These are phyloP conservation scores for Lacerta viridis DNA, from an alignment of 2,797 vertebrate species.

Conservation along the genomic window DNA sequence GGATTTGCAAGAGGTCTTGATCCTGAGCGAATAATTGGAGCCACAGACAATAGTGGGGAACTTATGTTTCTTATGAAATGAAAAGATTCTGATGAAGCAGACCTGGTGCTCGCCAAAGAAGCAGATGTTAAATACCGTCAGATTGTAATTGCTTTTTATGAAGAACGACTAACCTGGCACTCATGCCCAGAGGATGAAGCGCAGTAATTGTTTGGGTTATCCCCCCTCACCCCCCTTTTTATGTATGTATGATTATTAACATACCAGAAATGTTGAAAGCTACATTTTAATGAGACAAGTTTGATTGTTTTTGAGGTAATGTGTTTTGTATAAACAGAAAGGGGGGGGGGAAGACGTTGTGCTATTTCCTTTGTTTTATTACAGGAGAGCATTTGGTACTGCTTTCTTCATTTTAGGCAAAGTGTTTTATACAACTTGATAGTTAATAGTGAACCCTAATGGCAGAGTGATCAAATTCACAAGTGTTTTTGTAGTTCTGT, in stretches of 20 bases:
- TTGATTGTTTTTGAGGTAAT: constrained; percentile 79
- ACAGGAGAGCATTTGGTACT: constrained; percentile 79
- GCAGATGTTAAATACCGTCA: constrained; percentile 97
- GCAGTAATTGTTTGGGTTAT: constrained; percentile 85
- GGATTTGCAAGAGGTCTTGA: constrained; percentile 88
- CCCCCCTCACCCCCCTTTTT: constrained; percentile 46
- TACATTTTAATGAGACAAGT: constrained; percentile 77
- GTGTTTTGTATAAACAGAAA: constrained; percentile 79
- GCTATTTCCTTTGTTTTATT: constrained; percentile 75
- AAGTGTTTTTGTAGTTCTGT: constrained; percentile 79
- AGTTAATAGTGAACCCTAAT: constrained; percentile 73
- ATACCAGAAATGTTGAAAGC: constrained; percentile 78
- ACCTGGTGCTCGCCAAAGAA: constrained; percentile 95
- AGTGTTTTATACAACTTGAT: constrained; percentile 79
- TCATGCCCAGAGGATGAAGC: constrained; percentile 98
- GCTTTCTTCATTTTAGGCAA: constrained; percentile 76
- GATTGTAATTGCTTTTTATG: constrained; percentile 98
- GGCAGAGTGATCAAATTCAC: constrained; percentile 76
- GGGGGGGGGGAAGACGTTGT: neutral
- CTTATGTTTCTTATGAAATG: constrained; percentile 99
- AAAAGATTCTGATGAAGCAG: constrained; percentile 98
- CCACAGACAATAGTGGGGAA: constrained; percentile 95
- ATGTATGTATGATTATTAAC: constrained; percentile 78
- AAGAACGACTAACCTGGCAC: constrained; percentile 98
- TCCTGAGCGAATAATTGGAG: constrained; percentile 96